phyloP scores from a whole-genome alignment of 2,888 invertebrate genomes.

The Polydesmus complanatus region DNA sequence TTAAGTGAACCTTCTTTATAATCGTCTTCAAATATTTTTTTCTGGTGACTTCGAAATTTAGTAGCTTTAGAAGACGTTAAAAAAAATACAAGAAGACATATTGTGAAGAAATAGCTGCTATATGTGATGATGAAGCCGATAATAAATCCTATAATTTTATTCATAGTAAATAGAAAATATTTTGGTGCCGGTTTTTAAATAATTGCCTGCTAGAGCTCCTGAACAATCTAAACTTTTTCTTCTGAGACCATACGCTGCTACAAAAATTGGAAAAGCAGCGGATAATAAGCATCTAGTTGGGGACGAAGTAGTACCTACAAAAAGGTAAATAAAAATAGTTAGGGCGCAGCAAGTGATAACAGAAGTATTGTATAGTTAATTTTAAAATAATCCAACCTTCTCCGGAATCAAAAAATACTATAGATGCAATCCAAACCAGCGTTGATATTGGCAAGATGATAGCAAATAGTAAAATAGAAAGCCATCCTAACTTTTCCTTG shows the following conservation, averaged over 20 bases:
- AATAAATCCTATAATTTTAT: slow-evolving; percentile 41
- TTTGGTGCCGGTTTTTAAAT: background rate
- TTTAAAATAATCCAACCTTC: too few relatives aligned
- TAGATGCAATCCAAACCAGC: slow-evolving; percentile 57
- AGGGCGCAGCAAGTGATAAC: background rate
- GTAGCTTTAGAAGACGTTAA: slow-evolving; percentile 66
- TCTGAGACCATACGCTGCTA: slow-evolving; percentile 51
- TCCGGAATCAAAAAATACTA: slow-evolving; percentile 41
- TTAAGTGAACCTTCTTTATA: slow-evolving; percentile 56
- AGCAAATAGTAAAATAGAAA: slow-evolving; percentile 34
- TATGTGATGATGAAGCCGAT: slow-evolving; percentile 64
- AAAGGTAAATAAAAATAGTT: background rate
- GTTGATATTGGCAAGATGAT: slow-evolving; percentile 60
- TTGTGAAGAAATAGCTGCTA: slow-evolving; percentile 60
- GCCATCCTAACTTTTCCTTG: too few relatives aligned
- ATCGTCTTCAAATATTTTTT: slow-evolving; percentile 53
- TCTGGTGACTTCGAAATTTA: slow-evolving; percentile 46
- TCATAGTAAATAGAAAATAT: background rate
- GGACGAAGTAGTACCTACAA: slow-evolving; percentile 35
- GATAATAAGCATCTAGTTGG: slow-evolving; percentile 52
- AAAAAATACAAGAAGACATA: slow-evolving; percentile 60
- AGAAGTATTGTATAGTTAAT: background rate
- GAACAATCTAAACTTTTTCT: slow-evolving; percentile 52
- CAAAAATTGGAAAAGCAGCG: slow-evolving; percentile 47
- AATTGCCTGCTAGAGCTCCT: slow-evolving; percentile 49